Evolutionary conservation across 2,888 invertebrate species (phyloP).

Genomic region (Scotopteryx bipunctaria): DNA sequence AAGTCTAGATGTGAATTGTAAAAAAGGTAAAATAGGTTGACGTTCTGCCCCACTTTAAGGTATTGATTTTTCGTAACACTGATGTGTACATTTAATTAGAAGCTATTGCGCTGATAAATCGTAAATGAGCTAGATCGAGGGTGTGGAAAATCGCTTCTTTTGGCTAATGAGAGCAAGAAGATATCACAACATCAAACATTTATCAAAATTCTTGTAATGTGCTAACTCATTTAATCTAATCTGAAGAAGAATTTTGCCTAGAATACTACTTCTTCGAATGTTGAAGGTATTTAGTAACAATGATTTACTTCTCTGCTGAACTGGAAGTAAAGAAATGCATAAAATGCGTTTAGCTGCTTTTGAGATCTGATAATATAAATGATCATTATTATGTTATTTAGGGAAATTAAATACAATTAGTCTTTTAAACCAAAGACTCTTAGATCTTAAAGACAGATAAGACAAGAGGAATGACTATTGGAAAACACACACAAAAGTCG

Average conservation of each 20-base stretch:
- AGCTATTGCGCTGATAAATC: conserved; percentile 19
- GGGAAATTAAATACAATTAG: not conserved
- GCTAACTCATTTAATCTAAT: too few species aligned
- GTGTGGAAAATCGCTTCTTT: conserved; percentile 28
- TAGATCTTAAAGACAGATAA: conserved; percentile 1
- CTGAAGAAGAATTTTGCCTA: too few species aligned
- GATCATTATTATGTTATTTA: not conserved
- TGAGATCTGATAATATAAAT: too few species aligned
- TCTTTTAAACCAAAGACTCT: too few species aligned
- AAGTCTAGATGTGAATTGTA: too few species aligned
- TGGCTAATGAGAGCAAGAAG: conserved; percentile 6
- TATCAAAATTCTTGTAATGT: not conserved
- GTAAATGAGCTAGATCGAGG: conserved; percentile 31
- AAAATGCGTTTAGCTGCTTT: too few species aligned
- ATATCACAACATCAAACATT: not conserved
- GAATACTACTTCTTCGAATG: too few species aligned
- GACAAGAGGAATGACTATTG: conserved; percentile 1
- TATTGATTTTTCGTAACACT: conserved; percentile 24
- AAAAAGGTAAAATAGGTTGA: too few species aligned
- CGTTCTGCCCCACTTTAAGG: conserved; percentile 24
- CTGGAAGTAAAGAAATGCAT: too few species aligned
- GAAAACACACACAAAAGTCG: conserved; percentile 13
- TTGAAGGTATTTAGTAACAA: too few species aligned
- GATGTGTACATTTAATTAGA: conserved; percentile 29
- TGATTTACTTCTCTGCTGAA: too few species aligned